Evolutionary conservation across 2,888 invertebrate genomes (phyloP).

Genomic region (Phalangium opilio): DNA sequence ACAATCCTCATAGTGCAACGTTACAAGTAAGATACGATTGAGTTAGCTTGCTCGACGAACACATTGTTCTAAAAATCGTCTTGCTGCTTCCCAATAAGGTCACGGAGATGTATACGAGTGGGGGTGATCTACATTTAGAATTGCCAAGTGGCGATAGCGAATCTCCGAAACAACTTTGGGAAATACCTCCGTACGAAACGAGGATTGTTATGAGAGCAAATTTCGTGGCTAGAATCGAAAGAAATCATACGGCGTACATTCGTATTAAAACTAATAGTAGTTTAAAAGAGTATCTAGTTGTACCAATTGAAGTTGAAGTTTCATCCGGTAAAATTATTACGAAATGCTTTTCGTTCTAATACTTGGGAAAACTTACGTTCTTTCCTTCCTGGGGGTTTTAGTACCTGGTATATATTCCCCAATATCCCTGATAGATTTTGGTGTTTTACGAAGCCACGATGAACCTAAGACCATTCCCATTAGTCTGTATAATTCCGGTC

Average conservation of each 20-base stretch:
- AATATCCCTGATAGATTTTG: constrained; percentile 65
- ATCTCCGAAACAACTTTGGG: constrained; percentile 68
- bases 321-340: constrained; percentile 31
- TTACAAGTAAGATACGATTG: constrained; percentile 71
- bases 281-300: constrained; percentile 47
- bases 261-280: constrained; percentile 55
- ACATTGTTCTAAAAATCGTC: too few species aligned
- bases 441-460: constrained; percentile 54
- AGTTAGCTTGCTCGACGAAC: constrained; percentile 23
- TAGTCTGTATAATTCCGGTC: constrained; percentile 50
- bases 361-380: neutral
- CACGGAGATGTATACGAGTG: constrained; percentile 48
- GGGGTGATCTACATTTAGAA: constrained; percentile 75
- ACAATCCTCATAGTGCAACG: constrained; percentile 78
- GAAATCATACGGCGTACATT: constrained; percentile 71
- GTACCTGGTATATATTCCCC: constrained; percentile 56
- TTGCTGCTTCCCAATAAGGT: constrained; percentile 26
- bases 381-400: neutral
- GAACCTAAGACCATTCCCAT: constrained; percentile 45
- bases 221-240: constrained; percentile 57
- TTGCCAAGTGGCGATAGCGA: constrained; percentile 60
- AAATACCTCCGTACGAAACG: constrained; percentile 72
- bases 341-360: constrained; percentile 8
- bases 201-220: constrained; percentile 74
- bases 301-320: constrained; percentile 73